These are phyloP conservation scores for Xestia c-nigrum DNA, from an alignment of 2,888 invertebrate genomes.

Conservation along the genomic window DNA sequence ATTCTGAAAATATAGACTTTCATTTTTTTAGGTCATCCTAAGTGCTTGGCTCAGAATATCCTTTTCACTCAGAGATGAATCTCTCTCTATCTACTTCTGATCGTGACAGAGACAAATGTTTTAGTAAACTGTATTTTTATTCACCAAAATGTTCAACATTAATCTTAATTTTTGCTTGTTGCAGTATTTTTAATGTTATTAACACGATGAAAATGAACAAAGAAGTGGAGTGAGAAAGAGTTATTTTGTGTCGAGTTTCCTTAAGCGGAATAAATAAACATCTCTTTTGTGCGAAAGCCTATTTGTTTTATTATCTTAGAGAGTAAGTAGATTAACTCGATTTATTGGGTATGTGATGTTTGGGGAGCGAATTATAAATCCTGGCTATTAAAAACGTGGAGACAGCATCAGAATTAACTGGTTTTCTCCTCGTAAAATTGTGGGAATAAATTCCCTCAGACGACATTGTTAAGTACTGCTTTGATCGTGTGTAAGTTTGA, in stretches of 20 bases:
- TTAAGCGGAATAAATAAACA: conserved; percentile 39
- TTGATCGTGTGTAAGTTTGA: conserved; percentile 67
- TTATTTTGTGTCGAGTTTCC: conserved; percentile 57
- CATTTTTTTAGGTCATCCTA: conserved; percentile 51
- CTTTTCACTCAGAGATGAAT: conserved; percentile 51
- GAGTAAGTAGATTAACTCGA: conserved; percentile 61
- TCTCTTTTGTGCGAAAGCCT: conserved; percentile 27
- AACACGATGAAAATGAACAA: conserved; percentile 48
- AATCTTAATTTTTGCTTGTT: conserved; percentile 37
- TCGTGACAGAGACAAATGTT: conserved; percentile 58
- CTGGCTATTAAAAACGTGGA: conserved; percentile 71
- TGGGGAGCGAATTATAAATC: conserved; percentile 70
- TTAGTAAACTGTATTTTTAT: conserved; percentile 44
- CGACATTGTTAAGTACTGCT: conserved; percentile 71
- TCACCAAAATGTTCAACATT: conserved; percentile 30
- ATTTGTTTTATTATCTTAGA: conserved; percentile 43
- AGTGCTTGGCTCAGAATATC: conserved; percentile 51
- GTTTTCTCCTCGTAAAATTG: conserved; percentile 71
- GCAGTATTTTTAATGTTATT: conserved; percentile 47
- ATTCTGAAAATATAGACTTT: conserved; percentile 43
- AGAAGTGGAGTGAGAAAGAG: conserved; percentile 40
- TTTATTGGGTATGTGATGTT: conserved; percentile 66
- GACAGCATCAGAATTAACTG: conserved; percentile 70
- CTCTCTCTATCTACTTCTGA: conserved; percentile 57
- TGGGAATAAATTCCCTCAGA: conserved; percentile 72